Conservation (phyloP, 1,140 invertebrate genomes). For the Aradophagus sp. region DNA sequence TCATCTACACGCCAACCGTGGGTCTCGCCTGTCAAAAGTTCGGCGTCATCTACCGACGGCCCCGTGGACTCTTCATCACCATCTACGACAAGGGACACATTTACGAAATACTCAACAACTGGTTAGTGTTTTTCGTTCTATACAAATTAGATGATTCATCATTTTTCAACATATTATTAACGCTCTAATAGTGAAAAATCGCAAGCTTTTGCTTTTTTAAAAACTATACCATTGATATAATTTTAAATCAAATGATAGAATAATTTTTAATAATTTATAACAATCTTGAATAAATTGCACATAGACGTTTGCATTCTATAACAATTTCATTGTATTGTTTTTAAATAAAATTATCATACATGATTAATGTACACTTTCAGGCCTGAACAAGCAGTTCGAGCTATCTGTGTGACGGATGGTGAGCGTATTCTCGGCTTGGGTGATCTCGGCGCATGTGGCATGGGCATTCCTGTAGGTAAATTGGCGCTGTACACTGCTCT, state of each 20-base stretch:
- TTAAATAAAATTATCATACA: too few species aligned
- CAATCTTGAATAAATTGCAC: too few species aligned
- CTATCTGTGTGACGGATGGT: constrained; percentile 96
- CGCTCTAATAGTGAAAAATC: too few species aligned
- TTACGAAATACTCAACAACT: constrained; percentile 91
- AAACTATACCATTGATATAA: too few species aligned
- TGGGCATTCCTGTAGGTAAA: constrained; percentile 97
- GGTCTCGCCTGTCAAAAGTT: constrained; percentile 98
- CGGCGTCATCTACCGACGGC: constrained; percentile 94
- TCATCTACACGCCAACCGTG: constrained; percentile 98
- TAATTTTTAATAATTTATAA: too few species aligned
- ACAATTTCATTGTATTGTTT: too few species aligned
- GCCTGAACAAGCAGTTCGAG: constrained; percentile 94
- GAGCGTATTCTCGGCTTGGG: constrained; percentile 95
- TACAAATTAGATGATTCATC: too few species aligned
- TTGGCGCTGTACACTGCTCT: constrained; percentile 93
- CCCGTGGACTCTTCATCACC: constrained; percentile 96
- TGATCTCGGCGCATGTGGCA: constrained; percentile 94
- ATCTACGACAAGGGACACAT: constrained; percentile 97
- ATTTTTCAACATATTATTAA: too few species aligned
- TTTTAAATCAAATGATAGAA: too few species aligned
- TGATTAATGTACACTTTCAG: too few species aligned
- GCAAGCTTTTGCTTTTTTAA: too few species aligned
- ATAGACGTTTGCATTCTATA: too few species aligned
- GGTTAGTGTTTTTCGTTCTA: constrained; percentile 76